These are phyloP conservation scores for Cheilosia vulpina DNA, from an alignment of 2,888 invertebrate species.

Conservation along the genomic window DNA sequence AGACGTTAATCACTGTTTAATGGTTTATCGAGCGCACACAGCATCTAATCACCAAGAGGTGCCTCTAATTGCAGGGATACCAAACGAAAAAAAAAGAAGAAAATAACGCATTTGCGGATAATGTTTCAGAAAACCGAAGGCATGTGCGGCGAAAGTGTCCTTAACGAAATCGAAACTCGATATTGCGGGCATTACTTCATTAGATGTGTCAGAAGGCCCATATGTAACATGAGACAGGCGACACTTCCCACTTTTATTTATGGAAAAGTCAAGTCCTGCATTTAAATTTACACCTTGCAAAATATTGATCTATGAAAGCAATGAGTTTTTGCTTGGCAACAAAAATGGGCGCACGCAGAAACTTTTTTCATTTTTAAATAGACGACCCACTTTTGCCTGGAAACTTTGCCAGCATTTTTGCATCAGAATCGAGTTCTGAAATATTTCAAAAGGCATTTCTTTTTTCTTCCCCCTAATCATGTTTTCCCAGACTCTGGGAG, in stretches of 20 bases:
- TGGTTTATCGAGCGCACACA: conserved; percentile 30
- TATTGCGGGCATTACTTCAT: conserved; percentile 32
- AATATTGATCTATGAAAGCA: conserved; percentile 30
- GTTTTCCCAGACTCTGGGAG: too few relatives aligned
- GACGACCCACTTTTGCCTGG: neutral
- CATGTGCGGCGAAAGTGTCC: neutral
- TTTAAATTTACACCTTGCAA: conserved; percentile 16
- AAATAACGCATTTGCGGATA: conserved; percentile 23
- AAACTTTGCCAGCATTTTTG: conserved; percentile 1
- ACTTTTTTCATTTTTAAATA: neutral
- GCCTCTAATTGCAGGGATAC: conserved; percentile 36
- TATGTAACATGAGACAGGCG: too few relatives aligned
- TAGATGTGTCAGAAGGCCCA: conserved; percentile 29
- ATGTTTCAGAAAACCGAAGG: conserved; percentile 8
- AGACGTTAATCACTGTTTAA: conserved; percentile 31
- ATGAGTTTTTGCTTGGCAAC: conserved; percentile 2
- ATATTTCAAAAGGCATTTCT: neutral
- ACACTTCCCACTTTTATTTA: neutral
- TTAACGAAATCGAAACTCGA: conserved; percentile 20
- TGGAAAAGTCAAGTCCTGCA: neutral
- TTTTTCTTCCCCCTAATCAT: too few relatives aligned
- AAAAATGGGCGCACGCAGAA: neutral
- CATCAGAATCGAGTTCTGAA: neutral
- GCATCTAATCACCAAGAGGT: conserved; percentile 24
- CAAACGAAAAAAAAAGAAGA: neutral